phyloP scores from a whole-genome alignment of 2,888 invertebrate species.

The Xestia c-nigrum region DNA sequence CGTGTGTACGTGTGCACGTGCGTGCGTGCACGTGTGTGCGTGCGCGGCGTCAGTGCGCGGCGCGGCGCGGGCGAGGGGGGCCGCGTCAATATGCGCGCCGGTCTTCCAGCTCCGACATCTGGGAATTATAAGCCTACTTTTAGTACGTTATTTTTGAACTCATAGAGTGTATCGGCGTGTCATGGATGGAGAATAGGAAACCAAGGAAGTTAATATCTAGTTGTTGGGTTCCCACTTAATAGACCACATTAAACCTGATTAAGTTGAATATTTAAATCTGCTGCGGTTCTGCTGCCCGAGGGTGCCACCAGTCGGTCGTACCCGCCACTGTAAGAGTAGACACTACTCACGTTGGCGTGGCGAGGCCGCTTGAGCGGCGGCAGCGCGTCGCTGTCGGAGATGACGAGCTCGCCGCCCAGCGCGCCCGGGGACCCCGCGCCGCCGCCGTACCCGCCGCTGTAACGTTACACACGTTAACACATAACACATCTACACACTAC shows the following conservation, averaged over 20 bases:
- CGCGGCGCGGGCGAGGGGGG: slow-evolving; percentile 21
- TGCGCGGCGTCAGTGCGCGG: background rate
- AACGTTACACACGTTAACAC: background rate
- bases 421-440: slow-evolving; percentile 71
- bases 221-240: background rate
- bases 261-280: background rate
- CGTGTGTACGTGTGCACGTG: background rate
- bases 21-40: background rate
- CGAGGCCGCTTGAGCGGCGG: slow-evolving; percentile 80
- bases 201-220: background rate
- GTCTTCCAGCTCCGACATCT: slow-evolving; percentile 87
- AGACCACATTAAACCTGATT: too few species aligned
- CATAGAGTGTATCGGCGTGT: too few species aligned
- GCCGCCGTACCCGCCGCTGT: slow-evolving; percentile 77
- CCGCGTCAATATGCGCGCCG: slow-evolving; percentile 88
- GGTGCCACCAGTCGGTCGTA: background rate
- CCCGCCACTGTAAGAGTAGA: too few species aligned
- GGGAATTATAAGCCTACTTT: slow-evolving; percentile 44
- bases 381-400: slow-evolving; percentile 81
- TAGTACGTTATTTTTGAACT: background rate
- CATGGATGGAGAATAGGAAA: background rate
- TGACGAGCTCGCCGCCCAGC: slow-evolving; percentile 83
- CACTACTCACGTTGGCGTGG: slow-evolving; percentile 75
- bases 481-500: too few species aligned
- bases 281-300: background rate